Base-by-base conservation (phyloP, 2,888 invertebrate genomes). In the Tachina fera region DNA sequence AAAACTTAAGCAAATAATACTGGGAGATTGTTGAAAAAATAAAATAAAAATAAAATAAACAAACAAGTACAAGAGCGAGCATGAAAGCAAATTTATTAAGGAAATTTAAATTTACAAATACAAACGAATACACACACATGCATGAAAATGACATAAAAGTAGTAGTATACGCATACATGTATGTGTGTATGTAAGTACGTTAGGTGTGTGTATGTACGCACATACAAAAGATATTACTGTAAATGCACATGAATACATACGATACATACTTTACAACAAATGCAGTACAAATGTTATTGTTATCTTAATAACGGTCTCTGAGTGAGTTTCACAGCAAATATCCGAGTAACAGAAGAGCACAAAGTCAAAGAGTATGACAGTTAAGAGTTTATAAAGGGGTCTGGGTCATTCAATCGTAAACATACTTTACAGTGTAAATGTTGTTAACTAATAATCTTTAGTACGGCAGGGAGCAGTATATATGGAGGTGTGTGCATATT, bases 11-110 rank as follows among this genome's bases (percentile, higher is more conserved):
- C 65, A 72, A 77, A 83, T 60, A 72, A 56, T 13, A 49, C 51
- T 49, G 6, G 70, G 61, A 45, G 22, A 31, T n/a, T 19, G 22
- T 45, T 3, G 3, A 41, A 41, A 61, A 61, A 51, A 19, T 31
- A 31, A 31, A 31, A 31, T 31, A 6, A 31, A 22, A 31, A 31
- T 31, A 31, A 31, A 31, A 31, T 31, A 53, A 60, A 58, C 47
- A 56, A n/a, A 56, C 4, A 74, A 41, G 53, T 53, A 56, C 22
- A 70, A 71, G 14, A 49, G 71, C 51, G 14, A 49, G 71, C 51
- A 77, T 76, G 61, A 76, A 70, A 76, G 49, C 63, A 70, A 70
- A 82, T 70, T 76, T 70, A 82, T 75, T 68, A 75, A 81, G 81
- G 61, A 81, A 75, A 68, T 81, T 53, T 61, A 14, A 71, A 70